Evolutionary conservation across 1,140 invertebrate genomes (phyloP).

Genomic region (Drosophila mojavensis): DNA sequence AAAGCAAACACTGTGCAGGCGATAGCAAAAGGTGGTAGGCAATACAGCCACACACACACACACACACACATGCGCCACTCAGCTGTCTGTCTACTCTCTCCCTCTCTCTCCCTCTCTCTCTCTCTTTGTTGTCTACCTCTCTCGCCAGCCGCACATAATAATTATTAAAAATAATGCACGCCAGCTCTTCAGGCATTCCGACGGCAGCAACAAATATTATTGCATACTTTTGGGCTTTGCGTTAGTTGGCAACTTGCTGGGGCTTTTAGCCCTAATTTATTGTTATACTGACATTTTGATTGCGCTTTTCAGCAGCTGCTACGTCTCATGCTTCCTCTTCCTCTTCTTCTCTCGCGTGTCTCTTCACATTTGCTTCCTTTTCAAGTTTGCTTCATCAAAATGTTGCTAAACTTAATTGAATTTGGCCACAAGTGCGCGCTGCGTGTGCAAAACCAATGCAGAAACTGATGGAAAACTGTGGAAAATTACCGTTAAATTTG

Average conservation of each 20-base stretch:
- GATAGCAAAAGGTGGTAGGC: constrained; percentile 7
- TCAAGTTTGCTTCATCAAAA: constrained; percentile 42
- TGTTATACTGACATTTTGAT: constrained; percentile 73
- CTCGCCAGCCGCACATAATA: constrained; percentile 35
- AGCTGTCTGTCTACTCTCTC: constrained; percentile 41
- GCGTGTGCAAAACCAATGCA: constrained; percentile 1
- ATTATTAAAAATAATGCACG: constrained; percentile 66
- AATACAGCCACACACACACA: neutral
- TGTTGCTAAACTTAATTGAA: constrained; percentile 66
- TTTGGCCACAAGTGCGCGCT: constrained; percentile 54
- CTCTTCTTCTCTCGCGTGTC: neutral
- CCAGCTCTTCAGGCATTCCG: constrained; percentile 19
- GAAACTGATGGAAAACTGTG: neutral
- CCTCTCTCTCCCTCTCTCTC: neutral
- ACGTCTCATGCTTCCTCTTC: neutral
- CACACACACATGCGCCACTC: neutral
- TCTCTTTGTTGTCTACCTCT: neutral
- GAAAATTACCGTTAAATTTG: constrained; percentile 11
- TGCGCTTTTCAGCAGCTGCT: constrained; percentile 42
- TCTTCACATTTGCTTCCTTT: constrained; percentile 43
- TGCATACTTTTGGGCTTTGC: constrained; percentile 48
- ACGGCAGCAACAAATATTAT: constrained; percentile 26
- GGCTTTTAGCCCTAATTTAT: constrained; percentile 57
- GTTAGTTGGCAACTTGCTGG: constrained; percentile 45
- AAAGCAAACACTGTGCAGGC: constrained; percentile 65